A percentile compares a stretch with the other conserved stretches of the same genome.
These are phyloP conservation scores for Ooceraea biroi DNA, from an alignment of 1,140 invertebrate genomes.

Conservation along the genomic window DNA sequence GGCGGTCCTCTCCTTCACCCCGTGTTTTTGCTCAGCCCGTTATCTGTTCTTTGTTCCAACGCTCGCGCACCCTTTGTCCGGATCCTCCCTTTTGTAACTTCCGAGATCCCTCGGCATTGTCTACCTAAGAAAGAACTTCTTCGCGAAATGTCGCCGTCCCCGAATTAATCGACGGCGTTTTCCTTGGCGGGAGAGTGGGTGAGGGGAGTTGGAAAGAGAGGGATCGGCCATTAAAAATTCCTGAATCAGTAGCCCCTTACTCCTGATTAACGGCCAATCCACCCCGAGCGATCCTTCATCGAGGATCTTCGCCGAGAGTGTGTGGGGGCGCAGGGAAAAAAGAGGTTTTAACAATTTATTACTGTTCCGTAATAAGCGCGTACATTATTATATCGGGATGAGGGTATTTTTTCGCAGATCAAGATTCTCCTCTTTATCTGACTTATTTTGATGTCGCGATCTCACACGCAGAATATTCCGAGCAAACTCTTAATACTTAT, in stretches of 20 bases:
- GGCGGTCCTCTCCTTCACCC: slow-evolving; percentile 28
- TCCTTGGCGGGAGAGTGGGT: slow-evolving; percentile 41
- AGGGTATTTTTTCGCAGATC: slow-evolving; percentile 9
- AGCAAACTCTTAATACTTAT: background rate
- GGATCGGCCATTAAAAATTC: slow-evolving; percentile 77
- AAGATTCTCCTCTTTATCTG: background rate
- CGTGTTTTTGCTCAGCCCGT: slow-evolving; percentile 77
- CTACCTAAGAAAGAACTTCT: slow-evolving; percentile 60
- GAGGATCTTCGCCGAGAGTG: slow-evolving; percentile 20
- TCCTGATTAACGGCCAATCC: slow-evolving; percentile 74
- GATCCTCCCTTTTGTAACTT: slow-evolving; percentile 73
- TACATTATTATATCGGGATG: slow-evolving; percentile 24
- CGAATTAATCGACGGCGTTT: slow-evolving; percentile 76
- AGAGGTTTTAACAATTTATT: slow-evolving; percentile 67
- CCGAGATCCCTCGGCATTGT: slow-evolving; percentile 71
- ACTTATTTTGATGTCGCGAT: background rate
- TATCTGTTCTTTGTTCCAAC: slow-evolving; percentile 79
- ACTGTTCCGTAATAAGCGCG: slow-evolving; percentile 31
- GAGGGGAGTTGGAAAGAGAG: background rate
- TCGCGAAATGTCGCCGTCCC: slow-evolving; percentile 68
- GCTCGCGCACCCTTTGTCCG: slow-evolving; percentile 78
- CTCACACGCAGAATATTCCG: background rate
- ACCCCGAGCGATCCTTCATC: slow-evolving; percentile 55
- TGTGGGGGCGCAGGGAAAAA: slow-evolving; percentile 5
- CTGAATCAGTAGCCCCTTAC: slow-evolving; percentile 72